phyloP scores from a whole-genome alignment of 2,888 invertebrate species.

The Leucozona laternaria region DNA sequence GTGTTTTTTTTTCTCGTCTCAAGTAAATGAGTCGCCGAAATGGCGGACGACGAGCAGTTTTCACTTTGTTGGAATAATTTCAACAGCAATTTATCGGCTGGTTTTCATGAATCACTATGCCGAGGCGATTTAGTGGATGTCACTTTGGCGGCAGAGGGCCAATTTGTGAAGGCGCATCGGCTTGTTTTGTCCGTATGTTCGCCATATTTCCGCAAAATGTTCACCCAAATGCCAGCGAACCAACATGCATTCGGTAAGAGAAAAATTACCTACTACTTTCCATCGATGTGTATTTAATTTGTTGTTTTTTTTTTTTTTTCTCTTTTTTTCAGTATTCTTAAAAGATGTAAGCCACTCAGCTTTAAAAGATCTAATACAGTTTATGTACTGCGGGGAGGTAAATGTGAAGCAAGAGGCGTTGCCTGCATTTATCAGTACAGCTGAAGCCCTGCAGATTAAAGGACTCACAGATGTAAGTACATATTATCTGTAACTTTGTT shows the following conservation, averaged over 20 bases:
- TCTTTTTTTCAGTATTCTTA: slow-evolving; percentile 86
- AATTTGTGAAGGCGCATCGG: slow-evolving; percentile 89
- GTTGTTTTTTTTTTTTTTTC: slow-evolving; percentile 78
- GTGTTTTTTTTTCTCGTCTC: slow-evolving; percentile 21
- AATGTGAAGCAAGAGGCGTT: slow-evolving; percentile 90
- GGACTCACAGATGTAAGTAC: slow-evolving; percentile 88
- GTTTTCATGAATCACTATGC: slow-evolving; percentile 89
- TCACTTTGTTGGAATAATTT: slow-evolving; percentile 91
- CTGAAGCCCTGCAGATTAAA: slow-evolving; percentile 89
- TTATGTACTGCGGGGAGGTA: slow-evolving; percentile 90
- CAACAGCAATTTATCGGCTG: slow-evolving; percentile 89
- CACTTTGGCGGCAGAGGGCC: slow-evolving; percentile 89
- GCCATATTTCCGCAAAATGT: slow-evolving; percentile 90
- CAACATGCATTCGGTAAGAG: slow-evolving; percentile 87
- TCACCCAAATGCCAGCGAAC: slow-evolving; percentile 88
- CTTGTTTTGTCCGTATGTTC: slow-evolving; percentile 90
- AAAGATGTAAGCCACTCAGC: slow-evolving; percentile 89
- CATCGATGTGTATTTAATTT: background rate
- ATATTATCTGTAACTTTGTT: too few relatives aligned
- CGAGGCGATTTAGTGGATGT: slow-evolving; percentile 89
- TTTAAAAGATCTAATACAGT: slow-evolving; percentile 88
- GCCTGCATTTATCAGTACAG: slow-evolving; percentile 89
- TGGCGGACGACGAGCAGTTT: slow-evolving; percentile 90
- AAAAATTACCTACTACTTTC: background rate
- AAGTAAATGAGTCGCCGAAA: slow-evolving; percentile 83